These are phyloP conservation scores for Pygoscelis antarcticus DNA, from an alignment of 2,113 vertebrate genomes.

Conservation along the genomic window DNA sequence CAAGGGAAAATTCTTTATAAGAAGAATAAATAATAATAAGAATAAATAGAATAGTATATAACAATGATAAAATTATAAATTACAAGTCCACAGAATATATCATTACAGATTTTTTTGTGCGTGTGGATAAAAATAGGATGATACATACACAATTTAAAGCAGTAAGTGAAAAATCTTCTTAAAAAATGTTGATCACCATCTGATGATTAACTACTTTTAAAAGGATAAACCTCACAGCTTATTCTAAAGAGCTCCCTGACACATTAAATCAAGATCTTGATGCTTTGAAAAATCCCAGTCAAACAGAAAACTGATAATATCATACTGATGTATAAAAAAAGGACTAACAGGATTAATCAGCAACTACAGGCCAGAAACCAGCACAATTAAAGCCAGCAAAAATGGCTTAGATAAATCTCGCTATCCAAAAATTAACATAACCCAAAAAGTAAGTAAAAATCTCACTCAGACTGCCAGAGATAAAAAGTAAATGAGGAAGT, in stretches of 20 bases:
- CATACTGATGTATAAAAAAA: background rate
- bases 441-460: background rate
- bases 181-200: background rate
- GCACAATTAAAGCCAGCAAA: background rate
- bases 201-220: background rate
- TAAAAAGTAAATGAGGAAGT: background rate
- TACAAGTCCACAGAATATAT: background rate
- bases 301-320: background rate
- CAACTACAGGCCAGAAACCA: background rate
- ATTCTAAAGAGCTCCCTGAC: background rate
- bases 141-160: background rate
- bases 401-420: background rate
- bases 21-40: background rate
- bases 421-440: background rate
- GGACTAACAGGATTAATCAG: background rate
- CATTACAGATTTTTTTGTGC: background rate
- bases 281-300: background rate
- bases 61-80: background rate
- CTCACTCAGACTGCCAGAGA: background rate
- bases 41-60: background rate
- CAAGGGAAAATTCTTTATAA: background rate
- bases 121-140: background rate
- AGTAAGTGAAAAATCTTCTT: background rate
- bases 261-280: background rate
- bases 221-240: background rate